These are phyloP conservation scores for Phataginus tetradactyla DNA, from an alignment of 2,797 vertebrate genomes.

Conservation along the genomic window DNA sequence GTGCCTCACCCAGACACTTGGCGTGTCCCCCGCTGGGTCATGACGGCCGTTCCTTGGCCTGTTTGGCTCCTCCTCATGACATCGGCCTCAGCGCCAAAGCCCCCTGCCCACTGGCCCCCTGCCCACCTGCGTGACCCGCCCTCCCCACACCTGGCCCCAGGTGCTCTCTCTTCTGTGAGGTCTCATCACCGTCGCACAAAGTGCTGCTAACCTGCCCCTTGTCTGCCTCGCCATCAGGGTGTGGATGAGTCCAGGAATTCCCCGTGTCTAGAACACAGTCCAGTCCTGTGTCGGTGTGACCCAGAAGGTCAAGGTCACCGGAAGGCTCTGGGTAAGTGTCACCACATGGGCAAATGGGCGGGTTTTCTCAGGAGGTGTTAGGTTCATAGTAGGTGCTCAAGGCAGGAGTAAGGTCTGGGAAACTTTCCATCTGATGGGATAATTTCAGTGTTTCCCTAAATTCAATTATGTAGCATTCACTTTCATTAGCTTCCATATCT, in stretches of 20 bases:
- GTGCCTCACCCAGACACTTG: background rate
- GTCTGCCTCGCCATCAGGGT: background rate
- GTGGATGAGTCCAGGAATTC: background rate
- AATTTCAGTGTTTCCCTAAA: background rate
- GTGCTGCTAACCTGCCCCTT: fast-evolving
- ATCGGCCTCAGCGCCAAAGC: fast-evolving
- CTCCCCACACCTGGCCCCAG: fast-evolving
- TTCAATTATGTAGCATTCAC: background rate
- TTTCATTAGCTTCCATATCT: background rate
- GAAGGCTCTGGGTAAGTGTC: fast-evolving
- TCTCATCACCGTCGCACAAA: background rate
- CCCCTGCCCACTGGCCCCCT: too few species aligned
- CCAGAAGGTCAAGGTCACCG: background rate
- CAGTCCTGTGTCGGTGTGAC: too few species aligned
- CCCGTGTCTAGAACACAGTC: too few species aligned
- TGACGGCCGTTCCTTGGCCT: fast-evolving
- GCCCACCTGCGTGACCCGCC: fast-evolving
- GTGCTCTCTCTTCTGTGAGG: fast-evolving
- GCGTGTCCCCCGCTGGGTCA: too few species aligned
- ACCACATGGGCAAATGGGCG: too few species aligned
- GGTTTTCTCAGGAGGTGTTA: background rate
- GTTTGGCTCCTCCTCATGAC: too few species aligned
- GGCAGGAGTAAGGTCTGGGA: background rate
- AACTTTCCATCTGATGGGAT: fast-evolving
- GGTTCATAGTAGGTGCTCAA: background rate